These are phyloP conservation scores for Lamellibrachia columna DNA, from an alignment of 2,888 invertebrate genomes.

Conservation along the genomic window DNA sequence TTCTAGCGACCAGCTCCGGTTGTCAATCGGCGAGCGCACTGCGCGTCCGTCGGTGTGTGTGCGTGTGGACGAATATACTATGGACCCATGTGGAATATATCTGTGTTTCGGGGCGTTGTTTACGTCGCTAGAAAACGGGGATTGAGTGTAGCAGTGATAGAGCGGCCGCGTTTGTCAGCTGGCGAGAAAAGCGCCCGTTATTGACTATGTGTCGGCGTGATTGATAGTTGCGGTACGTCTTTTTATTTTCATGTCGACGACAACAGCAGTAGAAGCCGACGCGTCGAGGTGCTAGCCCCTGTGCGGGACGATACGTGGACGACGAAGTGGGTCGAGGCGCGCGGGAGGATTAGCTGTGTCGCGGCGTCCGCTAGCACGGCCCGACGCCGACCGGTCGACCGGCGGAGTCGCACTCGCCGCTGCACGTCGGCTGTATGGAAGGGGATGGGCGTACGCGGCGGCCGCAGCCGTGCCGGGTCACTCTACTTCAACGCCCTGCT, in stretches of 20 bases:
- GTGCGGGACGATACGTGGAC: neutral
- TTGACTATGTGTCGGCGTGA: conserved; percentile 1
- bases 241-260: conserved; percentile 4
- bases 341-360: neutral
- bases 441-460: neutral
- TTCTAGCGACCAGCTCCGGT: neutral
- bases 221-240: neutral
- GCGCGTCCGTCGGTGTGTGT: neutral
- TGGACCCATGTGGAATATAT: conserved; percentile 6
- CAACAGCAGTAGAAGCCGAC: conserved; percentile 9
- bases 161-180: neutral
- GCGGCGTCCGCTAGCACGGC: neutral
- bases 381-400: neutral
- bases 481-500: neutral
- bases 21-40: neutral
- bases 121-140: neutral
- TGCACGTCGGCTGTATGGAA: conserved; percentile 7
- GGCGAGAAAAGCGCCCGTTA: neutral
- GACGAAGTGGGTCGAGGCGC: neutral
- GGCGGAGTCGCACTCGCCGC: neutral
- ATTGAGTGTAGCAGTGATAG: neutral
- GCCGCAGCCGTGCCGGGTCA: neutral
- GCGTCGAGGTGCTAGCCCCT: neutral
- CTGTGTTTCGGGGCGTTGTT: neutral
- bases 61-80: neutral